Conservation (phyloP, 2,888 invertebrate genomes). For the Synergus japonicus region DNA sequence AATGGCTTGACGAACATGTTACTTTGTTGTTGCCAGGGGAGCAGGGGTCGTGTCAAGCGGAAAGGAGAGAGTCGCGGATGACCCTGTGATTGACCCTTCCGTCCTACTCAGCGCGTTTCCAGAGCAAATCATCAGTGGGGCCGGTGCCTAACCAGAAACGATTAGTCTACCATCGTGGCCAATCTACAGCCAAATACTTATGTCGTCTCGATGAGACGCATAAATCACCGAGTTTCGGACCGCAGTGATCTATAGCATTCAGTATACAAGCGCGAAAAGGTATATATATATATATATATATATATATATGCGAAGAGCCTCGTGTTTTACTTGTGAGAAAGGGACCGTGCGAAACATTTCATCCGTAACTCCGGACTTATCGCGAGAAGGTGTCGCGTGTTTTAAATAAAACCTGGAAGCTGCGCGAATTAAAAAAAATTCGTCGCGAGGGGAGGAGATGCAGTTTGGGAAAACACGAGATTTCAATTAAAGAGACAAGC, state of each 20-base stretch:
- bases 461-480: conserved; percentile 79
- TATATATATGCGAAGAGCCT: background rate
- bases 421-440: conserved; percentile 44
- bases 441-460: conserved; percentile 47
- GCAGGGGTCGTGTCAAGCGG: background rate
- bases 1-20: too few species aligned
- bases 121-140: background rate
- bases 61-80: background rate
- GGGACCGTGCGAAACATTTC: conserved; percentile 52
- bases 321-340: conserved; percentile 30
- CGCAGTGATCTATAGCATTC: conserved; percentile 21
- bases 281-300: background rate
- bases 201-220: conserved; percentile 47
- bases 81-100: background rate
- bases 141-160: conserved; percentile 15
- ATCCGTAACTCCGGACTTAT: conserved; percentile 61
- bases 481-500: conserved; percentile 82
- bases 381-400: conserved; percentile 65
- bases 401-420: conserved; percentile 67
- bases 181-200: conserved; percentile 41
- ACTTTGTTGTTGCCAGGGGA: too few species aligned
- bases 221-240: conserved; percentile 47
- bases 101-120: background rate
- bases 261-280: background rate
- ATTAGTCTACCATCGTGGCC: conserved; percentile 14